Evolutionary conservation across 2,888 invertebrate species (phyloP).

Genomic region (Tachystola acroxantha): DNA sequence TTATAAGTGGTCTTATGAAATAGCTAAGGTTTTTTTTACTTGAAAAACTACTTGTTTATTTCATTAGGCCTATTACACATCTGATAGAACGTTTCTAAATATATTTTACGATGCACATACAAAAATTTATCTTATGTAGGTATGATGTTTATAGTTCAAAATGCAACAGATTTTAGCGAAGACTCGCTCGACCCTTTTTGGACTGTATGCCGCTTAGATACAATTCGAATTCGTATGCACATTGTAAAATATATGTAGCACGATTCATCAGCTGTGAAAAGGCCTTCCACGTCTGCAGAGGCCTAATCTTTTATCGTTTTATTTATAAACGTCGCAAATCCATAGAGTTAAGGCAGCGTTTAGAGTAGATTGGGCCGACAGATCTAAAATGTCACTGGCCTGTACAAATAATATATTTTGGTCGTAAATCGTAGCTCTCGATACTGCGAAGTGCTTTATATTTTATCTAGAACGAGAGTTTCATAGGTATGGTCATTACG

Average conservation of each 20-base stretch:
- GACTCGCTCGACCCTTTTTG: no score
- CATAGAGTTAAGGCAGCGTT: constrained; percentile 28
- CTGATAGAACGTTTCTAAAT: no score
- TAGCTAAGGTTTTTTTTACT: constrained; percentile 12
- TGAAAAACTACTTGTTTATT: constrained; percentile 18
- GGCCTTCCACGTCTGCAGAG: no score
- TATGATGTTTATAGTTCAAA: no score
- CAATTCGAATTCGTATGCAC: no score
- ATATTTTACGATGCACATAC: no score
- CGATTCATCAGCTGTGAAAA: no score
- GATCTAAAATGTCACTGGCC: constrained; percentile 37
- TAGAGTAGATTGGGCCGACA: constrained; percentile 27
- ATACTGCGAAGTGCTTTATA: constrained; percentile 57
- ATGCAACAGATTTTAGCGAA: no score
- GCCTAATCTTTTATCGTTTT: constrained; percentile 22
- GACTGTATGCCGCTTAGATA: no score
- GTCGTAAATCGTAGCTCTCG: constrained; percentile 47
- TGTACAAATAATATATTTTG: constrained; percentile 60
- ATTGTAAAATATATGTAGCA: no score
- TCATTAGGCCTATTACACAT: no score
- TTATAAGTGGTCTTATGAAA: constrained; percentile 19
- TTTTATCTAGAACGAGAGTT: constrained; percentile 45
- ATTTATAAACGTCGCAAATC: constrained; percentile 33
- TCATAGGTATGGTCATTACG: constrained; percentile 23
- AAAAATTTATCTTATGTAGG: no score